Evolutionary conservation across 1,140 invertebrate species (phyloP).

Genomic region (Bombus cullumanus): DNA sequence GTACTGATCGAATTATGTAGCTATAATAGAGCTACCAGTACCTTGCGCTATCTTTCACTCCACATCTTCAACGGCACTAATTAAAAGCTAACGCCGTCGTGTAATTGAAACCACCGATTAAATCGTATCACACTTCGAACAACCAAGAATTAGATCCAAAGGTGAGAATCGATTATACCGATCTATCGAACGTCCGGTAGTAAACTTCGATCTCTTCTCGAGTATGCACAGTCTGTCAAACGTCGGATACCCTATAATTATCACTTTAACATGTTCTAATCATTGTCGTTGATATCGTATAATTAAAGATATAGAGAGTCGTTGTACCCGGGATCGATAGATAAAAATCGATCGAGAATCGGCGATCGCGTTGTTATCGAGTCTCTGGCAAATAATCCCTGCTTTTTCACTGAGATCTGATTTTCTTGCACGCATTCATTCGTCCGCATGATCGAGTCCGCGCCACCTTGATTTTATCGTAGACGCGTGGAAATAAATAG

Average conservation of each 20-base stretch:
- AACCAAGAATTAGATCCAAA: conserved; percentile 1
- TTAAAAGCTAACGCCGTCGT: conserved; percentile 1
- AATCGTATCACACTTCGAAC: neutral
- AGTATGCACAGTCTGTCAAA: conserved; percentile 39
- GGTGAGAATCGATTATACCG: neutral
- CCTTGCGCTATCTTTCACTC: neutral
- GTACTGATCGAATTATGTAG: neutral
- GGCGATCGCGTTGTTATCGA: conserved; percentile 7
- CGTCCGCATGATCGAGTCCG: conserved; percentile 12
- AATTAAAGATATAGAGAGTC: conserved; percentile 45
- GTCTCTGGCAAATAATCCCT: neutral
- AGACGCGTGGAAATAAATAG: neutral
- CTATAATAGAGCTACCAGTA: neutral
- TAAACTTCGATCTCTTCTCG: conserved; percentile 33
- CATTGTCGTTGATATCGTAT: conserved; percentile 35
- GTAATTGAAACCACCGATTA: conserved; percentile 1
- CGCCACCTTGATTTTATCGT: conserved; percentile 6
- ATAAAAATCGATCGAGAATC: conserved; percentile 27
- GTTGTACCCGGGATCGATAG: neutral
- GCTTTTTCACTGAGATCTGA: conserved; percentile 44
- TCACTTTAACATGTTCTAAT: conserved; percentile 31
- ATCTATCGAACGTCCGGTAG: neutral
- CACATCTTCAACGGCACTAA: neutral
- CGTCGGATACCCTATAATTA: conserved; percentile 46
- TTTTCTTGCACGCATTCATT: conserved; percentile 49